Evolutionary conservation across 1,140 invertebrate species (phyloP), one percentile per base, ranked within the genome.

Genomic region (Trichoplusia ni): DNA sequence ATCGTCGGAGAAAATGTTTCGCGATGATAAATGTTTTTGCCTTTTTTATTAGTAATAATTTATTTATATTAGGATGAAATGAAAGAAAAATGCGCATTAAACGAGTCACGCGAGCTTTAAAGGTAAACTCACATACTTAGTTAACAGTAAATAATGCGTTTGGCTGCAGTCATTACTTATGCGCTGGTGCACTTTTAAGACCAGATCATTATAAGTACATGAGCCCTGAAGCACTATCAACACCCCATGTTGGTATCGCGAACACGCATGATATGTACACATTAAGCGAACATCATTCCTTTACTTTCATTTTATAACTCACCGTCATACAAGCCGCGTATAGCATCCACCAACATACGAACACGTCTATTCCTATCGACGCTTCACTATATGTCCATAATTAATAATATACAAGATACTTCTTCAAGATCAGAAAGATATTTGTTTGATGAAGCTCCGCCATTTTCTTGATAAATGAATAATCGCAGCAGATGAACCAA

Each of bases 381-480:
- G 72, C 66, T 64, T 70, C 60, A 49, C 38, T 59, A 75, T 73
- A 75, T 71, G 73, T 76, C 51, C 67, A 69, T 77, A 73, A 79
- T 77, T 74, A 77, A 78, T 69, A 66, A 69, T 62, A 69, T 59
- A 76, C 59, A 63, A 44, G 71, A 72, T 61, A 42, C 64, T 59
- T 56, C 47, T 54, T 61, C 37, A 60, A 71, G 69, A 77, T 74
- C 47, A 27, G 59, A 65, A 59, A 72, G 64, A 77, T 78, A 78
- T 69, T 67, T 63, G 67, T 76, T 77, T 81, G 75, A 79, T 77
- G 76, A 74, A 82, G 78, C 69, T 64, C 67, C 61, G 69, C 73
- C 65, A 81, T 84, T 82, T 77, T 64, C 77, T 80, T 81, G 75
- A 82, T 77, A 73, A 75, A 80, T 84, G 69, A 81, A 76, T 77